Base-by-base conservation (phyloP, 2,888 invertebrate species). In the Noctua janthina region DNA sequence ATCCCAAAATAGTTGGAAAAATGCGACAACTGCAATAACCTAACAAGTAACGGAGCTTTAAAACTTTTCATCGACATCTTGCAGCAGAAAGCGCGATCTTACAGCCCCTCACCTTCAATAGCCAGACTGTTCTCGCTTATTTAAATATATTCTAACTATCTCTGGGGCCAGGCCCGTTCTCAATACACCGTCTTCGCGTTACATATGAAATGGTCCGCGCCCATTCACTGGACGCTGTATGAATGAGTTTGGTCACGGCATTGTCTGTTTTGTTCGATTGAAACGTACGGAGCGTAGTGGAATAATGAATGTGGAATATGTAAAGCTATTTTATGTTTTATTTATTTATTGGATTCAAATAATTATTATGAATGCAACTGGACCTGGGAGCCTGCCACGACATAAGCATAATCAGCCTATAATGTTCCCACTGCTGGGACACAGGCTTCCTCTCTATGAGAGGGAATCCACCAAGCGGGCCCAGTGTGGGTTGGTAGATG, bases 91-190 rank as follows among this genome's bases (percentile, higher is more conserved):
- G 91, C 88, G 85, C 59, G 0, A 86, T 87, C 71, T 86, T 90
- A 90, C 46, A 46, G 49, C 39, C 64, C 80, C 84, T 78, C 75
- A 86, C 82, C 78, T 88, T 85, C 90, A 88, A 87, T 88, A 87
- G 81, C 69, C 79, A 78, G 84, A 39, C 87, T 84, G 91, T 90
- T 88, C 89, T 87, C 88, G 82, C 90, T 86, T 90, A 90, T 90
- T 90, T 90, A 90, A 90, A 90, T 90, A 90, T 90, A 90, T 90
- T 90, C 87, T 84, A 87, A 84, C 90, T 89, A 90, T 89, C 89
- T 88, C 79, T n/a, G 66, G 67, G 74, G 69, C 83, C 89, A 89
- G 86, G 75, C 84, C 64, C 81, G 83, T 84, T 87, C 76, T 89
- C 89, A 89, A 85, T 85, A 83, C 87, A 89, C 79, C 88, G 84